phyloP scores from a whole-genome alignment of 2,797 vertebrate species.

The Acipenser oxyrinchus region DNA sequence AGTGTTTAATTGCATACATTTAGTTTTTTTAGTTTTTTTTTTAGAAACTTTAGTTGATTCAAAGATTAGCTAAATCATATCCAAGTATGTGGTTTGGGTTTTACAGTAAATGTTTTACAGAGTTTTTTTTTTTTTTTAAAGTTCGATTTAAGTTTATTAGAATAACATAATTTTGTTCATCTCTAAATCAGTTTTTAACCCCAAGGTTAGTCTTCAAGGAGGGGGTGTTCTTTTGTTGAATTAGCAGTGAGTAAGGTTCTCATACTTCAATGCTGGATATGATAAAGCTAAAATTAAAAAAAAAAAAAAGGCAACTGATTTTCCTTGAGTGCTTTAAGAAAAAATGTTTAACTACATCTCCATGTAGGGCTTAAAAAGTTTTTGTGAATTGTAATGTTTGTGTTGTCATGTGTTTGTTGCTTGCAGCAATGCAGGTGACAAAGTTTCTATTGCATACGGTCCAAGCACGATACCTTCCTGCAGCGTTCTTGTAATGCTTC shows the following conservation, averaged over 20 bases:
- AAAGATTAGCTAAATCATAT: constrained; percentile 72
- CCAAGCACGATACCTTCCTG: constrained; percentile 54
- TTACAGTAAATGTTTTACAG: constrained; percentile 18
- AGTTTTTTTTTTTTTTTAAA: constrained; percentile 32
- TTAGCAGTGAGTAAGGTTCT: constrained; percentile 25
- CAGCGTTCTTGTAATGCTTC: constrained; percentile 55
- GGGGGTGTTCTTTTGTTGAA: constrained; percentile 21
- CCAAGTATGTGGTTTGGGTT: constrained; percentile 49
- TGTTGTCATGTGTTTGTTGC: constrained; percentile 65
- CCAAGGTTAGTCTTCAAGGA: constrained; percentile 21
- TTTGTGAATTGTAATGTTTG: constrained; percentile 70
- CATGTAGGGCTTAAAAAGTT: constrained; percentile 73
- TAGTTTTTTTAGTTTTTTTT: constrained; percentile 45
- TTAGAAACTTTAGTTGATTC: constrained; percentile 33
- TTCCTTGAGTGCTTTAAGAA: constrained; percentile 78
- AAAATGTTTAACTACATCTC: constrained; percentile 71
- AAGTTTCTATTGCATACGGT: constrained; percentile 52
- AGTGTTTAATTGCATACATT: constrained; percentile 56
- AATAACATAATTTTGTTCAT: constrained; percentile 23
- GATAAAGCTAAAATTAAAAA: constrained; percentile 52
- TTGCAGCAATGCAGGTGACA: constrained; percentile 39
- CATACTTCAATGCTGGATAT: constrained; percentile 63
- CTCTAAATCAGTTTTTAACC: constrained; percentile 45
- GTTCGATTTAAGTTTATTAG: constrained; percentile 30
- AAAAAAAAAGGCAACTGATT: constrained; percentile 60